phyloP scores from a whole-genome alignment of 2,888 invertebrate species.

The Netelia inedita region DNA sequence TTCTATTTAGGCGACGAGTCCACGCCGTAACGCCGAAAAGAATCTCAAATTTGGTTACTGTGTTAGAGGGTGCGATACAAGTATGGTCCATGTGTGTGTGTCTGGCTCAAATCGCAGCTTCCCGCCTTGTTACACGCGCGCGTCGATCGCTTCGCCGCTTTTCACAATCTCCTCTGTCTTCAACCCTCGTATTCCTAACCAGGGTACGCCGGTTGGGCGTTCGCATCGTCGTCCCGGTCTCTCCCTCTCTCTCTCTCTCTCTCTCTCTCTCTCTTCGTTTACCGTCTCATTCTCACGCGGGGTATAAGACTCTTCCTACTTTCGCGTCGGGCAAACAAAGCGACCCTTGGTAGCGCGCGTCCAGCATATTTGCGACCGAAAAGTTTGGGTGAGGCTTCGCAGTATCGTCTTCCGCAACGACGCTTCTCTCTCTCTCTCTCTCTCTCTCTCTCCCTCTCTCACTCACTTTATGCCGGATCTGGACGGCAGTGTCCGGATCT shows the following conservation, averaged over 20 bases:
- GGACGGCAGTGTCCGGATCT: conserved; percentile 45
- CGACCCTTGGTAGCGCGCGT: conserved; percentile 76
- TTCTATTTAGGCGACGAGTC: conserved; percentile 76
- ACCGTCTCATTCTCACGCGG: conserved; percentile 60
- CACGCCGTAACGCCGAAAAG: conserved; percentile 71
- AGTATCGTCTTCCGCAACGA: conserved; percentile 58
- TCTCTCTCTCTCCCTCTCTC: too few species aligned
- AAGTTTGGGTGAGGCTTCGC: conserved; percentile 72
- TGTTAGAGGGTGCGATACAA: background rate
- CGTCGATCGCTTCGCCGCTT: conserved; percentile 59
- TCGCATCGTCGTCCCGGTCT: conserved; percentile 38
- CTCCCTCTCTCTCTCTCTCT: conserved; percentile 55
- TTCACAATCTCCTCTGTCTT: conserved; percentile 50
- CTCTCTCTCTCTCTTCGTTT: conserved; percentile 37
- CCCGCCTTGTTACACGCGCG: conserved; percentile 54
- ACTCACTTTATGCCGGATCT: conserved; percentile 23
- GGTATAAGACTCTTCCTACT: conserved; percentile 48
- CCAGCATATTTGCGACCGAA: conserved; percentile 80
- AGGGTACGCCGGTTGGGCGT: conserved; percentile 12
- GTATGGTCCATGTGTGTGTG: conserved; percentile 24
- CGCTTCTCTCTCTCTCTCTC: background rate
- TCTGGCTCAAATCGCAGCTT: conserved; percentile 45
- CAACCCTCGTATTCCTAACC: conserved; percentile 49
- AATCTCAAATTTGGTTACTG: conserved; percentile 68
- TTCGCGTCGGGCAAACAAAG: conserved; percentile 75